phyloP scores from a whole-genome alignment of 2,888 invertebrate genomes.

The Aphrophora alni region DNA sequence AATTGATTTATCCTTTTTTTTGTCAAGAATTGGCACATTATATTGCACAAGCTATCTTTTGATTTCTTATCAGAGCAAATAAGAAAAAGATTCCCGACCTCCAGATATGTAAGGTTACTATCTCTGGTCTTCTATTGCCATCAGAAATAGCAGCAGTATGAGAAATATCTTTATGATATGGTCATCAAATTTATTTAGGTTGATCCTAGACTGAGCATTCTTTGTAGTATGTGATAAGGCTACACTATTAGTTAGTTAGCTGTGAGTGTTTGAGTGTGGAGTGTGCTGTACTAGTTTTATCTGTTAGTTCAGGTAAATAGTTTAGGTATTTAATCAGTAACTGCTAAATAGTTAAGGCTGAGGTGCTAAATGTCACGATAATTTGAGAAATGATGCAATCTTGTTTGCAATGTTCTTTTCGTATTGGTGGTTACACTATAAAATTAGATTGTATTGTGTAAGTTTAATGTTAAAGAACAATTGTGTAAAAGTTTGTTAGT shows the following conservation, averaged over 20 bases:
- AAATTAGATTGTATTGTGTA: too few species aligned
- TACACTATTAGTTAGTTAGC: background rate
- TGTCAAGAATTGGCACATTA: background rate
- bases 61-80: background rate
- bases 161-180: background rate
- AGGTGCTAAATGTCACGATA: too few species aligned
- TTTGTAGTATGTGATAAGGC: background rate
- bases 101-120: background rate
- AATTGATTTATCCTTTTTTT: background rate
- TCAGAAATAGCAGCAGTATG: background rate
- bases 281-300: background rate
- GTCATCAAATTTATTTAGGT: background rate
- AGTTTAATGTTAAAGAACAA: too few species aligned
- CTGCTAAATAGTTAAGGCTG: too few species aligned
- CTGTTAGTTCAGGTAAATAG: background rate
- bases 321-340: background rate
- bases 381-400: too few species aligned
- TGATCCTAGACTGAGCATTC: background rate
- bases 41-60: slow-evolving; percentile 1
- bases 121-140: background rate
- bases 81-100: background rate
- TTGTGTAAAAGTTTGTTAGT: too few species aligned
- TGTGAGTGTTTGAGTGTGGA: background rate
- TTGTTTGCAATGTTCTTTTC: too few species aligned
- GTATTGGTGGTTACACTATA: too few species aligned